phyloP scores from a whole-genome alignment of 2,888 invertebrate species.

The Strigamia crassipes region DNA sequence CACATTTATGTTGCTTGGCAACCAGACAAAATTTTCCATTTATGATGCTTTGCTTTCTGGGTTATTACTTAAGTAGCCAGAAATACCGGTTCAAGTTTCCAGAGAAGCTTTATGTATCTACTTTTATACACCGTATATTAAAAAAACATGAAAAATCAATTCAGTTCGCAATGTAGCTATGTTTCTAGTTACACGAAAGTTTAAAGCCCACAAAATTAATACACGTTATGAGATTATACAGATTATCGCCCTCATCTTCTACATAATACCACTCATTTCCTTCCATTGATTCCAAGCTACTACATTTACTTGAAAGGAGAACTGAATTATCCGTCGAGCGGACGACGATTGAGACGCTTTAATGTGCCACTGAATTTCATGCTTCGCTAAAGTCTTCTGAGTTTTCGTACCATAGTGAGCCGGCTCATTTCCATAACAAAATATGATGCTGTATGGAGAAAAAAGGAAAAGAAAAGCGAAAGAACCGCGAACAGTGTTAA shows the following conservation, averaged over 20 bases:
- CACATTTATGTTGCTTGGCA: not conserved
- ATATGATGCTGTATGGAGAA: not conserved
- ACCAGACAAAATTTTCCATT: not conserved
- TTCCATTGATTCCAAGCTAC: slow-evolving; percentile 32
- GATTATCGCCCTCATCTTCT: slow-evolving; percentile 38
- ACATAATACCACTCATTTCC: slow-evolving; percentile 38
- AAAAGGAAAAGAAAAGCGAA: not conserved
- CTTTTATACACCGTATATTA: not conserved
- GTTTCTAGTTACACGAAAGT: not conserved
- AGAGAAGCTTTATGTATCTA: slow-evolving; percentile 1
- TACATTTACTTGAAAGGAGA: slow-evolving; percentile 30
- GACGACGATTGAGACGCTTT: slow-evolving; percentile 37
- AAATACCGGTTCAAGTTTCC: not conserved
- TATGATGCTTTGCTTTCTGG: not conserved
- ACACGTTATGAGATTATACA: slow-evolving; percentile 20
- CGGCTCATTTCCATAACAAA: slow-evolving; percentile 40
- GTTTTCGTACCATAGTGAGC: not conserved
- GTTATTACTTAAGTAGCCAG: slow-evolving; percentile 31
- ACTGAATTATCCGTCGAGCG: slow-evolving; percentile 36
- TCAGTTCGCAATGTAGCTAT: not conserved
- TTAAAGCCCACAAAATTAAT: slow-evolving; percentile 38
- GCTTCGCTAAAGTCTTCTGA: not conserved
- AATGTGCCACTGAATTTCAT: slow-evolving; percentile 37
- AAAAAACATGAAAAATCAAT: slow-evolving; percentile 28
- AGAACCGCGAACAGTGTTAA: slow-evolving; percentile 16